These are phyloP conservation scores for Capricornis sumatraensis DNA, from an alignment of 2,113 vertebrate species.

Conservation along the genomic window DNA sequence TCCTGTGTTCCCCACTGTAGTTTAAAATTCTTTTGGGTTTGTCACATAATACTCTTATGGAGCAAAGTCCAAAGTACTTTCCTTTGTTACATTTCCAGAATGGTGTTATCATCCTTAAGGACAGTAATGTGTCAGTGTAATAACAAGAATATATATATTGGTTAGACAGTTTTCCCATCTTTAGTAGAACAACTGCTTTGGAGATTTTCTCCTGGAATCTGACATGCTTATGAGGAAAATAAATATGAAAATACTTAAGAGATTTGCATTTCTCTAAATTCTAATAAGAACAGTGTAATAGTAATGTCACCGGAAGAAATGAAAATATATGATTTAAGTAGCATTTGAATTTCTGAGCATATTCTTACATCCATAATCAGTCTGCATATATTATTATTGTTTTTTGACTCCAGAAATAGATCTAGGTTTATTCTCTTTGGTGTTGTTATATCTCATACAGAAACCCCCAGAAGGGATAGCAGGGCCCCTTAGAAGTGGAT, in stretches of 20 bases:
- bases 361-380: not conserved
- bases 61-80: not conserved
- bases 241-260: not conserved
- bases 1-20: not conserved
- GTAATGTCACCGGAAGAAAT: not conserved
- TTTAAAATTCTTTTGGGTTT: conserved; percentile 24
- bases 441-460: not conserved
- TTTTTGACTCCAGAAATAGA: conserved; percentile 11
- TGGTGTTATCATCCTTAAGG: not conserved
- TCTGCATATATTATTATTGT: not conserved
- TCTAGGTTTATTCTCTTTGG: not conserved
- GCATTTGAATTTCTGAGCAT: not conserved
- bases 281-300: not conserved
- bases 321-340: not conserved
- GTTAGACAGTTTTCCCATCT: not conserved
- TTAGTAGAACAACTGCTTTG: not conserved
- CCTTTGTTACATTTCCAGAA: not conserved
- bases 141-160: not conserved
- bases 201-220: not conserved
- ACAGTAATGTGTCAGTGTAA: not conserved
- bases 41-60: not conserved
- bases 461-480: not conserved
- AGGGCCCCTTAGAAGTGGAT: not conserved
- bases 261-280: not conserved
- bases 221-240: not conserved